phyloP scores from a whole-genome alignment of 2,888 invertebrate species.

The Baronia brevicornis region DNA sequence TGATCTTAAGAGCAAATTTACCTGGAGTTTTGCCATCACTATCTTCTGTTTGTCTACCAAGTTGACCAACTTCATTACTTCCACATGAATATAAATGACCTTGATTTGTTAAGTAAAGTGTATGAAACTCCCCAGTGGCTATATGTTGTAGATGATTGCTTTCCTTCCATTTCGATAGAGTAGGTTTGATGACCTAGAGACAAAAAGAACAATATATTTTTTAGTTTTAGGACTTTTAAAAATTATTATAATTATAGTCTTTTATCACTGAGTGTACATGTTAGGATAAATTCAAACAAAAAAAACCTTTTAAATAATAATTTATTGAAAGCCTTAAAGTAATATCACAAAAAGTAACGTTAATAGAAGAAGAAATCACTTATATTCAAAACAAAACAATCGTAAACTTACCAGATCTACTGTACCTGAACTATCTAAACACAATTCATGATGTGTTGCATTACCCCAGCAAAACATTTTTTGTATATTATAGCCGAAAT shows the following conservation, averaged over 20 bases:
- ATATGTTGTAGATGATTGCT: constrained; percentile 70
- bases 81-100: constrained; percentile 94
- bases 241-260: no score
- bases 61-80: constrained; percentile 92
- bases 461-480: constrained; percentile 74
- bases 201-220: constrained; percentile 1
- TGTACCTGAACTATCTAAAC: constrained; percentile 49
- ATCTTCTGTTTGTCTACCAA: constrained; percentile 78
- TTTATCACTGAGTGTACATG: no score
- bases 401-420: constrained; percentile 62
- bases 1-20: no score
- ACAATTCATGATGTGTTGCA: constrained; percentile 67
- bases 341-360: no score
- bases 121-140: constrained; percentile 89
- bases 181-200: constrained; percentile 78
- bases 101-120: constrained; percentile 83
- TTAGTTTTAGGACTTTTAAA: no score
- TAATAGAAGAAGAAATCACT: no score
- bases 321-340: no score
- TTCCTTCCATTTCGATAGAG: constrained; percentile 77
- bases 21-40: constrained; percentile 51
- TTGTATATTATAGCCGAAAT: no score
- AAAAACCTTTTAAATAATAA: no score
- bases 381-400: no score
- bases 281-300: no score